Base-by-base conservation (phyloP, 1,140 invertebrate genomes). In the Nilaparvata lugens region DNA sequence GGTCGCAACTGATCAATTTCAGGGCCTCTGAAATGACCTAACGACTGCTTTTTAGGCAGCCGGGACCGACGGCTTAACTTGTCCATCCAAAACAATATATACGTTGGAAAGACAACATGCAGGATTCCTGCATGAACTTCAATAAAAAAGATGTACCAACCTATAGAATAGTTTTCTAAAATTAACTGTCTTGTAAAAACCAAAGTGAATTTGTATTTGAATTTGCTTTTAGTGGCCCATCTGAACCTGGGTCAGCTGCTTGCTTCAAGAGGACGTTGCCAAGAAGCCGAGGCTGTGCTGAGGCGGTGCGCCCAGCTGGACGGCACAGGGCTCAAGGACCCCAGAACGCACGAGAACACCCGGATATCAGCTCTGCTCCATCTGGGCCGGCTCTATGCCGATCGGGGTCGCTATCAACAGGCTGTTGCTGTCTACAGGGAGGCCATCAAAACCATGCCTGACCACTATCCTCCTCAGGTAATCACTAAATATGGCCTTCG, bases 231-330 rank as follows among this genome's bases (percentile, higher is more conserved):
- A 96, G 93, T 96, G 81, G 95, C 95, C 42, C 93, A 97, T 76
- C 83, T 97, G 60, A 97, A 97, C 71, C 80, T 97, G 67, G 95
- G 93, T 1, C 86, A 93, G 62, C 87, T 93, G 21, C 78, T 95
- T 62, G 86, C 89, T 64, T 82, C 88, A 7, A 78, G 90, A 52
- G 93, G 92, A 11, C 79, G 87, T 51, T 83, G 85, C 64, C 81
- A 87, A 52, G 91, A 95, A 70, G 95, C 94, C 11, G 86, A 87
- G 35, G 82, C 86, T 64, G 85, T 91, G 48, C 84, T 96, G 52
- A 77, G 85, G 23, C 81, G 88, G 54, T 95, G 92, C 65, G 83
- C 89, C 6, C 82, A 84, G 31, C 78, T 96, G 31, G 91, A 95
- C 67, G 92, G 91, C 0, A 81, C 85, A 2, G 86, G 88, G 2